A percentile compares a stretch with the other conserved stretches of the same genome.
These are phyloP conservation scores for Rhagophthalmus giganteus DNA, from an alignment of 2,888 invertebrate genomes.

Conservation along the genomic window DNA sequence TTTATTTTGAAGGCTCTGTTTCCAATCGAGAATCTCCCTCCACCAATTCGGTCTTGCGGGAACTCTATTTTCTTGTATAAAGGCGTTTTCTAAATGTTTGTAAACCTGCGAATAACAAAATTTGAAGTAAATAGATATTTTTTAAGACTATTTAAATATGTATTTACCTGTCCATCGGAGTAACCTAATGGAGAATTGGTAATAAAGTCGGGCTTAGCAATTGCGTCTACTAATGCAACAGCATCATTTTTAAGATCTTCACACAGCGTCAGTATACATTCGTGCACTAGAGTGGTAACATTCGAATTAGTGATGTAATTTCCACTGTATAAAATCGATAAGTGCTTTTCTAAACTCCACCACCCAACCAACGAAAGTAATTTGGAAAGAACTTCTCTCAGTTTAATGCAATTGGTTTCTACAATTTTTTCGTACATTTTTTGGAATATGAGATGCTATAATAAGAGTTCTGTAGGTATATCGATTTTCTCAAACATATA, in stretches of 20 bases:
- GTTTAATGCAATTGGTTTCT: constrained; percentile 54
- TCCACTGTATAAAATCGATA: constrained; percentile 73
- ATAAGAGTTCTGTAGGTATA: no score
- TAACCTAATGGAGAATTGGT: constrained; percentile 79
- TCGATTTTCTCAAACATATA: no score
- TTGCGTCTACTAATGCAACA: constrained; percentile 73
- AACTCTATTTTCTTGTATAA: constrained; percentile 67
- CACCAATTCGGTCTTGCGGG: constrained; percentile 71
- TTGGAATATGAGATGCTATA: constrained; percentile 59
- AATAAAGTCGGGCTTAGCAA: constrained; percentile 85
- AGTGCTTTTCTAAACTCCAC: constrained; percentile 70
- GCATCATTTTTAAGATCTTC: constrained; percentile 67
- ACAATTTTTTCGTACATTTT: constrained; percentile 45
- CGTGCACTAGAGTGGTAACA: constrained; percentile 65
- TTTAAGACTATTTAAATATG: no score
- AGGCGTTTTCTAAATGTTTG: constrained; percentile 69
- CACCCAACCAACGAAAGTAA: constrained; percentile 68
- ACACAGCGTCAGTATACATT: constrained; percentile 68
- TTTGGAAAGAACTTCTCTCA: constrained; percentile 60
- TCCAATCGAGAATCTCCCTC: constrained; percentile 57
- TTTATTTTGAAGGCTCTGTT: no score
- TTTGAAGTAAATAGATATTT: not conserved
- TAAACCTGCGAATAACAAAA: constrained; percentile 62
- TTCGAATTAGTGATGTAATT: constrained; percentile 59
- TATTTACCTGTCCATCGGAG: constrained; percentile 83